Evolutionary conservation across 2,113 vertebrate genomes (phyloP), one percentile per base, ranked within the genome.

Genomic region (Sceloporus tristichus): DNA sequence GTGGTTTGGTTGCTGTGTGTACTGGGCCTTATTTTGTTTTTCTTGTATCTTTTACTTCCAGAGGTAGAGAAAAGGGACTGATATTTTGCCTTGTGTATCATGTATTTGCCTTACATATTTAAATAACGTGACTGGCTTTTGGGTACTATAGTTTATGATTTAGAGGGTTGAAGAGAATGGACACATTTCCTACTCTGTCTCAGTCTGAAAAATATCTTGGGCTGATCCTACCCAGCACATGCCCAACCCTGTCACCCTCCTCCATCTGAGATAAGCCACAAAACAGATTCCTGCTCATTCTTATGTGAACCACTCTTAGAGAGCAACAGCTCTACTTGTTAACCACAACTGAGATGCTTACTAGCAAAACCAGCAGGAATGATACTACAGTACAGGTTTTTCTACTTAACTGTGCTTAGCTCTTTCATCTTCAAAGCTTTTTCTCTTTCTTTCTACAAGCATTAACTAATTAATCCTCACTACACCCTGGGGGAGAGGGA

Each of bases 371-470:
- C 79, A 86, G 65, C 85, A 90, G 85, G 79, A 89, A 59, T 1
- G 16, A 2, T 9, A n/a, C 11, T 73, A 84, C 42, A 48, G 86
- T 73, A 84, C 42, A 48, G 86, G 71, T 38, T 79, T 82, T 91
- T 85, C 48, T 65, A 34, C 77, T 85, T 78, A 83, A 62, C 9
- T 42, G 48, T 29, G 56, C 53, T 82, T 54, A 38, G 48, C 10
- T 84, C 76, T 91, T 92, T 90, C 1, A 86, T 90, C 85, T 86
- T 92, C 93, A 92, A 89, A 91, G 89, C 16, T 25, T 59, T 68
- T 27, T 6, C 2, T 2, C 25, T 42, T 42, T 48, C 5, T 34
- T 86, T 75, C 66, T 16, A 9, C 9, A 85, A 77, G 34, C 7
- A 16, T 85, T 87, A 87, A 82, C 73, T 82, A 88, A 73, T 89